Base-by-base conservation (phyloP, 2,888 invertebrate genomes). In the Gerris lacustris region DNA sequence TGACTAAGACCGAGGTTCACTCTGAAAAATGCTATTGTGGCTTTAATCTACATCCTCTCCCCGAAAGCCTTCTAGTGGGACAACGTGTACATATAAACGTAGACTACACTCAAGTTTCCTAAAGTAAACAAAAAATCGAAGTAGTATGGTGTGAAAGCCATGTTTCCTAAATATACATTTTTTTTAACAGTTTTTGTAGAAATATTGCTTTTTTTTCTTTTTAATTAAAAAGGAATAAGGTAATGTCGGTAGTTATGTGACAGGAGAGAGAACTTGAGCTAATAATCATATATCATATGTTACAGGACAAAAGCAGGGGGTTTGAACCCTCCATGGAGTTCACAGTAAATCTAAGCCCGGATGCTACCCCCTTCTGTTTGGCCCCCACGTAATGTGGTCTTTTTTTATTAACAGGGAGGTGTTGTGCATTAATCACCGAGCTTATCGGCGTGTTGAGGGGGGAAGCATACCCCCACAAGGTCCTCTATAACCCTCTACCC, bases 331-430 rank as follows among this genome's bases (percentile, higher is more conserved):
- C 15, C 55, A 55, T 55, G 15, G 11, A 31, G 11, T 55, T 55
- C 11, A 55, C 55, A 11, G 55, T 55, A 55, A 55, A 55, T 55
- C 55, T 55, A 9, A 55, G 55, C 15, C 55, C 15, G 55, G 11
- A 55, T 11, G 15, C 55, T 5, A 55, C 15, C 55, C 55, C 15
- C 11, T 15, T 55, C 15, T 55, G 9, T 15, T 15, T 11, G 15
- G 55, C 55, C 15, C 15, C 55, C 55, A 55, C 55, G 55, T 55
- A 55, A 55, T 55, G 55, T 55, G 55, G 55, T 15, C 55, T 15
- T 55, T 55, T 55, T 55, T 55, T 55, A 55, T 55, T 55, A 55
- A 55, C 55, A 55, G 55, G 55, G 55, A 55, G 55, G 55, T 55
- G 55, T 55, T 55, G 55, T 55, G 55, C 55, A 55, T 55, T 55